Evolutionary conservation across 2,888 invertebrate genomes (phyloP).

Genomic region (Xanthostigma xanthostigma): DNA sequence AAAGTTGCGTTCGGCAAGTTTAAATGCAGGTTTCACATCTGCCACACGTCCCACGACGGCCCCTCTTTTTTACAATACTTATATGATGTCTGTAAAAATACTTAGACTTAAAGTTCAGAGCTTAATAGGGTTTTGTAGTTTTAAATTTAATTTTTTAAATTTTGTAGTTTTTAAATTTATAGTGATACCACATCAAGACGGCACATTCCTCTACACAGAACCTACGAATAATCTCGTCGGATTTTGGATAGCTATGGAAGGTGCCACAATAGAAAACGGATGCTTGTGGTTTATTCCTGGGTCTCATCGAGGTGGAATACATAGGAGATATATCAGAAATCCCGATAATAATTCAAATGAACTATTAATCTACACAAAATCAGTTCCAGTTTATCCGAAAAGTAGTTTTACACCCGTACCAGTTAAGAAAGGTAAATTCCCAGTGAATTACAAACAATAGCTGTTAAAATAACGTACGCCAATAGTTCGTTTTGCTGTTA

Average conservation of each 20-base stretch:
- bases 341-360: constrained; percentile 44
- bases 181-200: constrained; percentile 76
- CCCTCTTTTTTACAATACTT: no score
- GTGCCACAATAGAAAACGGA: constrained; percentile 84
- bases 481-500: no score
- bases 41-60: no score
- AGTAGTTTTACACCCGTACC: constrained; percentile 64
- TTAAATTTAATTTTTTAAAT: no score
- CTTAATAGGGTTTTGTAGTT: no score
- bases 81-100: no score
- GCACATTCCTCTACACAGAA: constrained; percentile 72
- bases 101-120: no score
- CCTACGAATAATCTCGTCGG: constrained; percentile 62
- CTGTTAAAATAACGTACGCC: no score
- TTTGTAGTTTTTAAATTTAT: constrained; percentile 19
- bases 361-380: constrained; percentile 50
- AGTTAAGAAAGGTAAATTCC: constrained; percentile 62
- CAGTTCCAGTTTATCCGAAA: constrained; percentile 52
- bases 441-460: constrained; percentile 1
- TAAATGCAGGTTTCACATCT: no score
- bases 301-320: constrained; percentile 75
- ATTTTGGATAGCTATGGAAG: constrained; percentile 93
- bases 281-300: constrained; percentile 86
- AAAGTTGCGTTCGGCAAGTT: no score
- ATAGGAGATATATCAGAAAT: constrained; percentile 54